Evolutionary conservation across 1,140 invertebrate genomes (phyloP), one percentile per base, ranked within the genome.

Genomic region (Lepidurus arcticus): DNA sequence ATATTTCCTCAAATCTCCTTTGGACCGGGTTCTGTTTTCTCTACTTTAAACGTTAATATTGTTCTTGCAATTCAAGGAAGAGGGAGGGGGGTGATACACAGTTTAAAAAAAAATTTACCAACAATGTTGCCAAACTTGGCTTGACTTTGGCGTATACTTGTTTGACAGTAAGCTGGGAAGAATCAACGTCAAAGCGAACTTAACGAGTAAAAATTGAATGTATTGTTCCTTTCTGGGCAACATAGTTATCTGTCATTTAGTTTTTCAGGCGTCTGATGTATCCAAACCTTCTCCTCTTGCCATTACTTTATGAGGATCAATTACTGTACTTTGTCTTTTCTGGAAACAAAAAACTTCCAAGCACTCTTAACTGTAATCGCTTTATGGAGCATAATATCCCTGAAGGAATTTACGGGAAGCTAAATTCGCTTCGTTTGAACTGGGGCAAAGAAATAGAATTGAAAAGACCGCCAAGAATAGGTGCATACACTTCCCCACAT

Each of bases 1-100:
- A 73, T 8, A 73, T 73, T 73, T 73, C 1, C 24, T 21, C 13
- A 11, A 4, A 16, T 73, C 7, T 73, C 34, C 34, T 73, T 73
- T 34, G 1, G 21, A 9, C 16, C 11, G 10, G 73, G 24, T 73
- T 73, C 34, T 73, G 34, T 24, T 24, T 73, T 34, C 24, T 24
- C 24, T 73, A 73, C 24, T 73, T 13, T 34, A 73, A 73, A 73
- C 73, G 73, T 7, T 24, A 73, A 34, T 24, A 73, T 73, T 73
- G 24, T 11, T 24, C 11, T 73, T 13, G 24, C 16, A 73, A 34
- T 73, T 9, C 73, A 73, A 73, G 10, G 10, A 34, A 73, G 7
- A 34, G 10, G 73, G 73, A 26, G 10, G 21, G 53, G 53, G 53
- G 21, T 13, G 10, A 11, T 73, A 73, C 73, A 11, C 73, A 73